A percentile compares a stretch with the other conserved stretches of the same genome.
Evolutionary conservation across 1,140 invertebrate species (phyloP).

Genomic region (Coptotermes formosanus): DNA sequence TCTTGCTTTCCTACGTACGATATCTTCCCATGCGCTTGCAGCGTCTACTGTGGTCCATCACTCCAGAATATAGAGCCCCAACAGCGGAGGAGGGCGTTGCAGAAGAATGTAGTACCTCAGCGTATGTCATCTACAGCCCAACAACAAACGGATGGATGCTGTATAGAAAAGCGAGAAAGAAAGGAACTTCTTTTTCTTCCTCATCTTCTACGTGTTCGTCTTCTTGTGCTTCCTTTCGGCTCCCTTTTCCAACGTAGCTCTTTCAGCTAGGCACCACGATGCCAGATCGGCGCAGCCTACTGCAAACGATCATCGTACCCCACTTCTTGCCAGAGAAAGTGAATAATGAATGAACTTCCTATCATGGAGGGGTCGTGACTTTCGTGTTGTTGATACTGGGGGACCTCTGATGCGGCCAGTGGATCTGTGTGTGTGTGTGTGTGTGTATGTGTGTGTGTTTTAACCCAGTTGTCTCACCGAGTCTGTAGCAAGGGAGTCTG

Average conservation of each 20-base stretch:
- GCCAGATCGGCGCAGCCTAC: background rate
- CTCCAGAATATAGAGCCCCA: background rate
- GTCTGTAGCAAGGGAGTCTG: background rate
- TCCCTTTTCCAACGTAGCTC: background rate
- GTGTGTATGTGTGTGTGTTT: no score
- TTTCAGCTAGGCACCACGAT: background rate
- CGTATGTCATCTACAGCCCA: background rate
- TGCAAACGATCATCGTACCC: background rate
- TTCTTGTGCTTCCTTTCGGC: background rate
- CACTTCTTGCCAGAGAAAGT: background rate
- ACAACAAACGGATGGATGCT: constrained; percentile 4
- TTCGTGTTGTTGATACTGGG: background rate
- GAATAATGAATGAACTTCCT: constrained; percentile 2
- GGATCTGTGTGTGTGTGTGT: no score
- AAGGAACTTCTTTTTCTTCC: background rate
- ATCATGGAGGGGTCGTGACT: background rate
- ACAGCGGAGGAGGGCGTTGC: background rate
- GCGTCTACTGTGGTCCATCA: constrained; percentile 3
- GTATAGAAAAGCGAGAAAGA: constrained; percentile 8
- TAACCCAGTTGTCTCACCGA: no score
- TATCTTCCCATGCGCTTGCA: background rate
- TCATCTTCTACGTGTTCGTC: background rate
- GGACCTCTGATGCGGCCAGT: background rate
- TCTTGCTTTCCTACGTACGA: background rate
- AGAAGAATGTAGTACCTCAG: background rate